Percentiles rank a stretch among this genome's conserved stretches.
phyloP scores from a whole-genome alignment of 1,140 invertebrate genomes.

The Drosophila punjabiensis region DNA sequence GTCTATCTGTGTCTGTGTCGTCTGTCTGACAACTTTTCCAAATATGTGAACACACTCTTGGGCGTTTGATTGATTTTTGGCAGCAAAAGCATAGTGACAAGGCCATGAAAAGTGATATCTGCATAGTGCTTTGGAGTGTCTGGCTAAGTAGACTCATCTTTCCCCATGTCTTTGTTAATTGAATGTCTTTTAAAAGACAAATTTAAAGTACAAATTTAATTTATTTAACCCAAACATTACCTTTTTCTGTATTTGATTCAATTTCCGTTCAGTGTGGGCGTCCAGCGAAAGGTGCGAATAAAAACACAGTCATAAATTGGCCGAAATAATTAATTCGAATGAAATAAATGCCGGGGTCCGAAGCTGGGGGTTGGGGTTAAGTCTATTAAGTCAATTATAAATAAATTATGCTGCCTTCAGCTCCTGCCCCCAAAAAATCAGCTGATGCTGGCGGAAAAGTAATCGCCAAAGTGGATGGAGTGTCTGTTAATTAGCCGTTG shows the following conservation, averaged over 20 bases:
- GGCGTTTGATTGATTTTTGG: slow-evolving; percentile 60
- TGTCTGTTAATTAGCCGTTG: slow-evolving; percentile 53
- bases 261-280: background rate
- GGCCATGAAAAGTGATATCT: slow-evolving; percentile 65
- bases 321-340: slow-evolving; percentile 64
- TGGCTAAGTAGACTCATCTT: slow-evolving; percentile 1
- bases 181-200: background rate
- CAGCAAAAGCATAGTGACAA: slow-evolving; percentile 44
- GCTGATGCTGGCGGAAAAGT: slow-evolving; percentile 47
- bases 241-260: background rate
- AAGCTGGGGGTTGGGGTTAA: slow-evolving; percentile 30
- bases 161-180: background rate
- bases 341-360: slow-evolving; percentile 54
- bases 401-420: slow-evolving; percentile 71
- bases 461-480: slow-evolving; percentile 43
- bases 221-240: background rate
- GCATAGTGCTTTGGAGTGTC: slow-evolving; percentile 26
- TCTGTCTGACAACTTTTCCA: slow-evolving; percentile 45
- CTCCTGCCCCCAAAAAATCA: slow-evolving; percentile 27
- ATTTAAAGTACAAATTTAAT: background rate
- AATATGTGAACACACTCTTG: slow-evolving; percentile 34
- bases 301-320: slow-evolving; percentile 60
- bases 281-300: slow-evolving; percentile 5
- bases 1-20: slow-evolving; percentile 38
- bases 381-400: slow-evolving; percentile 80